phyloP scores from a whole-genome alignment of 2,888 invertebrate genomes.

The Macaria liturata region DNA sequence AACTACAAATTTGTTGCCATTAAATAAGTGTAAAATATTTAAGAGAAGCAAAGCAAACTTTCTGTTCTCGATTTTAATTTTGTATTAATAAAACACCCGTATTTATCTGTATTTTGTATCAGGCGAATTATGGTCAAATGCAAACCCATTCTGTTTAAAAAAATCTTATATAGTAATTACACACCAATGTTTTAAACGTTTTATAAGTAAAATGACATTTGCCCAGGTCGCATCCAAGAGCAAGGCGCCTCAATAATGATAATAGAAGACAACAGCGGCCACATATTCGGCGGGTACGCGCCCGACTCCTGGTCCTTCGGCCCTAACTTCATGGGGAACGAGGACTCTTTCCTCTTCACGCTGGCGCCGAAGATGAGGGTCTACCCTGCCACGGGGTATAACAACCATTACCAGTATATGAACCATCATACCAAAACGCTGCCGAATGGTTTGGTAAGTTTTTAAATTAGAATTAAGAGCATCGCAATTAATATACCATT shows the following conservation, averaged over 20 bases:
- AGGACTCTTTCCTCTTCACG: slow-evolving; percentile 92
- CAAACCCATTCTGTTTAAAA: too few species aligned
- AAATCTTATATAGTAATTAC: too few species aligned
- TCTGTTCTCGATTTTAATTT: too few species aligned
- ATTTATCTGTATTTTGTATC: too few species aligned
- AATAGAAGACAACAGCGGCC: slow-evolving; percentile 90
- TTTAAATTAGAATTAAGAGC: background rate
- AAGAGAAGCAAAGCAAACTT: too few species aligned
- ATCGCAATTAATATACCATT: too few species aligned
- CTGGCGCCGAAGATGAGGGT: slow-evolving; percentile 91
- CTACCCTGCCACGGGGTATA: slow-evolving; percentile 91
- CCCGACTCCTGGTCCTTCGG: slow-evolving; percentile 89
- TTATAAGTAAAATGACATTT: too few species aligned
- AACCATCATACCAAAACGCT: slow-evolving; percentile 96
- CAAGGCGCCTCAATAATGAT: slow-evolving; percentile 93
- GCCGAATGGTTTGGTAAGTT: slow-evolving; percentile 93
- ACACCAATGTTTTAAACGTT: too few species aligned
- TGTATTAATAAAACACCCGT: too few species aligned
- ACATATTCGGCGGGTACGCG: slow-evolving; percentile 96
- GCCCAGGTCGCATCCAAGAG: slow-evolving; percentile 87
- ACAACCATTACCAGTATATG: slow-evolving; percentile 96
- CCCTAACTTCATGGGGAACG: slow-evolving; percentile 90
- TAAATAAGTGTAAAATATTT: too few species aligned
- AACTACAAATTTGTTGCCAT: too few species aligned
- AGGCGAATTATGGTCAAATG: too few species aligned